Evolutionary conservation across 2,888 invertebrate genomes (phyloP).

Genomic region (Ophonus ardosiacus): DNA sequence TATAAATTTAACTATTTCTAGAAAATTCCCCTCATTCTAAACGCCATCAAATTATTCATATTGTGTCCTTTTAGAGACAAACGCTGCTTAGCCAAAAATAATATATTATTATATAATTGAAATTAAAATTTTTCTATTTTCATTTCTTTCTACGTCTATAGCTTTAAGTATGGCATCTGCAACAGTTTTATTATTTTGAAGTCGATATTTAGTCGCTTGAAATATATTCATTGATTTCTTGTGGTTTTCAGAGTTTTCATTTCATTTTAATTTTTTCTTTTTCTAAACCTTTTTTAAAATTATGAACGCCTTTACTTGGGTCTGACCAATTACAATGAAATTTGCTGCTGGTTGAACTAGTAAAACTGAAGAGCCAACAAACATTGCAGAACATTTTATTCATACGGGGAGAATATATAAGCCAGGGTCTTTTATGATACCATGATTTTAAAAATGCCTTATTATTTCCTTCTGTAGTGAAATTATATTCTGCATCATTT

Average conservation of each 20-base stretch:
- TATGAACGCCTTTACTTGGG: slow-evolving; percentile 11
- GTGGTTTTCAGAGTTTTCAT: slow-evolving; percentile 6
- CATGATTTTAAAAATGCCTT: neutral
- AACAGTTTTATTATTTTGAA: no score
- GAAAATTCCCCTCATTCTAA: slow-evolving; percentile 6
- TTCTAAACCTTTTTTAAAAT: slow-evolving; percentile 12
- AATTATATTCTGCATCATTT: neutral
- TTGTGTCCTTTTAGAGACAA: neutral
- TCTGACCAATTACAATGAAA: neutral
- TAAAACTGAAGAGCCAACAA: slow-evolving; percentile 6
- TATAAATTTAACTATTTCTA: slow-evolving; percentile 10
- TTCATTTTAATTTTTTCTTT: neutral
- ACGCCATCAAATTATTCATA: neutral
- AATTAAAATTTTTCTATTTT: slow-evolving; percentile 9
- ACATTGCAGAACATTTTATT: slow-evolving; percentile 13
- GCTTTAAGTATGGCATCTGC: no score
- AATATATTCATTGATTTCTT: neutral
- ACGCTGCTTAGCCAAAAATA: slow-evolving; percentile 22
- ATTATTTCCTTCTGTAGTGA: neutral
- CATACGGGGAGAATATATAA: slow-evolving; percentile 5
- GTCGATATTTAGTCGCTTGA: slow-evolving; percentile 4
- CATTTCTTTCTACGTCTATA: neutral
- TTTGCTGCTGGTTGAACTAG: no score
- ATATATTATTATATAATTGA: neutral
- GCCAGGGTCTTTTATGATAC: slow-evolving; percentile 11